These are phyloP conservation scores for Eilema sororculum DNA, from an alignment of 2,888 invertebrate species.

Conservation along the genomic window DNA sequence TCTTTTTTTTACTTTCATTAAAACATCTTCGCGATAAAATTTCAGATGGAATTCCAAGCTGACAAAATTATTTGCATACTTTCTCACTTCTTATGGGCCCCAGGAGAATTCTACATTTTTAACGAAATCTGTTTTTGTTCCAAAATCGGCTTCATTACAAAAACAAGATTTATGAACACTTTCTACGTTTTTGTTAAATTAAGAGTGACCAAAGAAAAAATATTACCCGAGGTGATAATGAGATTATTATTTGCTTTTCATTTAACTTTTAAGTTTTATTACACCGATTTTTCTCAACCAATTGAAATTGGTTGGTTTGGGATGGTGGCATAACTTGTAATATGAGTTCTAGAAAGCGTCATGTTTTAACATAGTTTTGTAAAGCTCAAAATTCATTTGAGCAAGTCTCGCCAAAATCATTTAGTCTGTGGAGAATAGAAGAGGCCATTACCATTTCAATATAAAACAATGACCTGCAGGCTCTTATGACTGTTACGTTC, in stretches of 20 bases:
- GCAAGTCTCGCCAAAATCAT: no score
- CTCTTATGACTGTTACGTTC: not conserved
- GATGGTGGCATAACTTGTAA: no score
- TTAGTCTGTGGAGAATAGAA: no score
- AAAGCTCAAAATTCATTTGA: not conserved
- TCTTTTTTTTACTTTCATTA: constrained; percentile 15
- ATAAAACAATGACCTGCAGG: no score
- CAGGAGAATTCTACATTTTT: not conserved
- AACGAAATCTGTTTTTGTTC: constrained; percentile 10
- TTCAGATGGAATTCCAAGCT: constrained; percentile 14
- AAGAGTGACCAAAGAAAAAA: not conserved
- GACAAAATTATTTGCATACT: constrained; percentile 20
- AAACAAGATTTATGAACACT: not conserved
- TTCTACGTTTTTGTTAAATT: not conserved
- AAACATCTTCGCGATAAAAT: constrained; percentile 15
- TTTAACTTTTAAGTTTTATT: no score
- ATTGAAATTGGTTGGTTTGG: no score
- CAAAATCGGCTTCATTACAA: constrained; percentile 2
- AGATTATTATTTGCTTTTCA: no score
- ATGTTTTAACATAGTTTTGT: not conserved
- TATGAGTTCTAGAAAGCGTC: no score
- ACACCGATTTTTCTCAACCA: no score
- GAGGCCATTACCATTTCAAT: no score
- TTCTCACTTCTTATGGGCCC: constrained; percentile 12
- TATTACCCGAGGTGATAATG: not conserved